Evolutionary conservation across 2,888 invertebrate species (phyloP).

Genomic region (Cantharis nigra): DNA sequence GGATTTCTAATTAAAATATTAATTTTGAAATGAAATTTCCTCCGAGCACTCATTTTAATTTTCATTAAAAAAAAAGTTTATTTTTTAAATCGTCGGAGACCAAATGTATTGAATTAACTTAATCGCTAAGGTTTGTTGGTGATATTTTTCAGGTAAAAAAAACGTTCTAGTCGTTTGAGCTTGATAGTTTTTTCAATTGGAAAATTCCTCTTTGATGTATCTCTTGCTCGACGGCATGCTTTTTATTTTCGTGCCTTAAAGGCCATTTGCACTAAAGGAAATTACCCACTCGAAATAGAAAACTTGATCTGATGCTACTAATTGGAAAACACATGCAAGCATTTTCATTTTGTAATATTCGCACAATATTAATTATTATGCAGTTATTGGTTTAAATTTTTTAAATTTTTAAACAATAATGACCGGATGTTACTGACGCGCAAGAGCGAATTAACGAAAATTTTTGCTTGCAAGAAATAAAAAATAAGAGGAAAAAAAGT

Average conservation of each 20-base stretch:
- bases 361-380: too few species aligned
- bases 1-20: not conserved
- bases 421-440: too few species aligned
- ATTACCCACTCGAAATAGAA: not conserved
- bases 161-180: not conserved
- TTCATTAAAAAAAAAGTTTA: not conserved
- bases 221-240: not conserved
- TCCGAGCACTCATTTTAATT: not conserved
- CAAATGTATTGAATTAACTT: not conserved
- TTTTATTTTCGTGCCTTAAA: not conserved
- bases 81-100: not conserved
- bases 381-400: too few species aligned
- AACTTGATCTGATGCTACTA: not conserved
- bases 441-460: too few species aligned
- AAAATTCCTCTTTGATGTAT: not conserved
- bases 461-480: too few species aligned
- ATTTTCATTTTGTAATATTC: too few species aligned
- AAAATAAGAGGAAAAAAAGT: too few species aligned
- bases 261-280: not conserved
- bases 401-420: too few species aligned
- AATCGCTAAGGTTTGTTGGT: not conserved
- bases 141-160: not conserved
- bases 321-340: not conserved
- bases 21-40: not conserved
- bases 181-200: not conserved